Evolutionary conservation across 2,113 vertebrate species (phyloP).

Genomic region (Galemys pyrenaicus): DNA sequence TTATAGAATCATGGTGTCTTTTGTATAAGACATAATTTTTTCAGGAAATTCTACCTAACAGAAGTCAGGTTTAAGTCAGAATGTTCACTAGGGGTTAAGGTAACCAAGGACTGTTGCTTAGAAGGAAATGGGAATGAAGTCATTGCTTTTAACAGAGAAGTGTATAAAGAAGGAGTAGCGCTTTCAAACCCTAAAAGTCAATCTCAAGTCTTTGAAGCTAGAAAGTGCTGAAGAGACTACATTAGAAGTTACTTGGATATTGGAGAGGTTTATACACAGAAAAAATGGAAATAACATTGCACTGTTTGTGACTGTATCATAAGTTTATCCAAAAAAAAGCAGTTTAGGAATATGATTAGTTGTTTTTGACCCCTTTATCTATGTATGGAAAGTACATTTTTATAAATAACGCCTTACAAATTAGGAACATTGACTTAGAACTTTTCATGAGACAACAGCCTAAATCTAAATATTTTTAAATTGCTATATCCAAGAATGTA

Average conservation of each 20-base stretch:
- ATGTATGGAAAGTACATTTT: background rate
- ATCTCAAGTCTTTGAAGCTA: background rate
- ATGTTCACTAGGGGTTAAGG: background rate
- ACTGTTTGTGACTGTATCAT: background rate
- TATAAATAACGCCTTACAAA: background rate
- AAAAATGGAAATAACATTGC: slow-evolving; percentile 8
- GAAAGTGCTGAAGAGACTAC: background rate
- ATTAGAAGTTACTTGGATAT: background rate
- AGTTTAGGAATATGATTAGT: background rate
- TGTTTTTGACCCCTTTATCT: background rate
- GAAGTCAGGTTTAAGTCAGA: background rate
- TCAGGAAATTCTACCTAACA: background rate
- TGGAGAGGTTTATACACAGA: background rate
- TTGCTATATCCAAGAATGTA: background rate
- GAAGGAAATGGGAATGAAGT: background rate
- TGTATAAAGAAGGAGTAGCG: background rate
- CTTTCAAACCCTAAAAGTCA: background rate
- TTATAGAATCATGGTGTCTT: background rate
- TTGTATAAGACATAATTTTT: background rate
- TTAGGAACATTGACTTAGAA: background rate
- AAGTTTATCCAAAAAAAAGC: background rate
- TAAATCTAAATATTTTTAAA: background rate
- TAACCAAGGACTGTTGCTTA: background rate
- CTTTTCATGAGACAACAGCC: background rate
- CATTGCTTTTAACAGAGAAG: background rate